Base-by-base conservation (phyloP, 2,113 vertebrate species). In the Vulpes vulpes region DNA sequence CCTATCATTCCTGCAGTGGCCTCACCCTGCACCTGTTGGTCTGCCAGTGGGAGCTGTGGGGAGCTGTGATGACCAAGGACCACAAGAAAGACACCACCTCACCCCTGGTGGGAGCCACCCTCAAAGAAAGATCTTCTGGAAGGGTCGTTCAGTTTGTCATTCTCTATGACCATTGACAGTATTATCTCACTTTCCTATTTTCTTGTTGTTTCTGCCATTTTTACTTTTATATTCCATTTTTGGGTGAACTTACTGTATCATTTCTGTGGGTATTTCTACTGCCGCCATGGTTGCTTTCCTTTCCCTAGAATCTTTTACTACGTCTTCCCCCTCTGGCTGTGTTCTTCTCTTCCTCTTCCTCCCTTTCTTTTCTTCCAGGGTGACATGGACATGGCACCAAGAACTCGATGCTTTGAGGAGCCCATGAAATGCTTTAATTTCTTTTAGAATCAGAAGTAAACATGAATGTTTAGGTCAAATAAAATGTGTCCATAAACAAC, bases 111-210 rank as follows among this genome's bases (percentile, higher is more conserved):
- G 4, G 74, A 25, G 10, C 8, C 1, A 32, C 0, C 0, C 67
- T 87, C 84, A 6, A 23, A 35, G 23, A 60, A 55, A 3, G 43
- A 6, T 1, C 35, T 78, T 79, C 60, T 19, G 35, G 38, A 22
- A 11, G 2, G 17, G 3, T 15, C 38, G 1, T 11, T 11, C 0
- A 0, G 32, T 10, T 8, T 23, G 5, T 23, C 11, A 7, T n/a
- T 64, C 49, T 51, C n/a, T 0, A 0, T 0, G 15, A 49, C 17
- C 27, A 11, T 11, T 5, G 16, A 22, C 27, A 10, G 5, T 49
- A 23, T 67, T 9, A 0, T 8, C 38, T 82, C n/a, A 19, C 9
- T 71, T 25, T 51, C 4, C 8, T 16, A 0, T 38, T 49, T 74
- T 57, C 23, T 43, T n/a, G 27, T 16, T 32, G 8, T 10, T 89